Evolutionary conservation across 53 echinoderm and acorn worm species (phyloP).

Genomic region (Zoroaster sp.): DNA sequence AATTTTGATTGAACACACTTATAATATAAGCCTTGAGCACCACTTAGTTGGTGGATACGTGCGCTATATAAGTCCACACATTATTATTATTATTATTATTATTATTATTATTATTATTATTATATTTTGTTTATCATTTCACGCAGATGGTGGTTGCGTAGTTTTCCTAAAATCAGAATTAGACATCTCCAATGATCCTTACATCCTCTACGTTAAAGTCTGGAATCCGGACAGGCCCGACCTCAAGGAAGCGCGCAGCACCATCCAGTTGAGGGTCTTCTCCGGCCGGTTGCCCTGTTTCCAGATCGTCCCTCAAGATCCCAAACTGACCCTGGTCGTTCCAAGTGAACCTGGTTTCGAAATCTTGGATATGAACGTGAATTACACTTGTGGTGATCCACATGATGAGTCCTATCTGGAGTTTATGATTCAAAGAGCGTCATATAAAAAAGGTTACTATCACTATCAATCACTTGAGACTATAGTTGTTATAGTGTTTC

Average conservation of each 20-base stretch:
- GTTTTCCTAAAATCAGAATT: background rate
- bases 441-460: background rate
- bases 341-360: background rate
- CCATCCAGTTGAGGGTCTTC: slow-evolving; percentile 11
- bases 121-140: background rate
- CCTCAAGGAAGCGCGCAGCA: background rate
- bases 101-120: too few relatives aligned
- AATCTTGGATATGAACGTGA: background rate
- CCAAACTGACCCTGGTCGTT: background rate
- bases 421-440: background rate
- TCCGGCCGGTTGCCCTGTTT: background rate
- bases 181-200: background rate
- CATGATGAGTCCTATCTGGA: background rate
- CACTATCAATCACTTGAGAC: too few relatives aligned
- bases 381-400: background rate
- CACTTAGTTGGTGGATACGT: too few relatives aligned
- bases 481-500: too few relatives aligned
- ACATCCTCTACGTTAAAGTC: slow-evolving; percentile 5
- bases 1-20: too few relatives aligned
- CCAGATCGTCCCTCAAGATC: background rate
- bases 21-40: too few relatives aligned
- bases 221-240: slow-evolving; percentile 42
- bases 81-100: too few relatives aligned
- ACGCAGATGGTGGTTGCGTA: slow-evolving; percentile 12
- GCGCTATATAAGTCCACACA: too few relatives aligned